phyloP scores from a whole-genome alignment of 2,113 vertebrate genomes.

The Blennius ocellaris region DNA sequence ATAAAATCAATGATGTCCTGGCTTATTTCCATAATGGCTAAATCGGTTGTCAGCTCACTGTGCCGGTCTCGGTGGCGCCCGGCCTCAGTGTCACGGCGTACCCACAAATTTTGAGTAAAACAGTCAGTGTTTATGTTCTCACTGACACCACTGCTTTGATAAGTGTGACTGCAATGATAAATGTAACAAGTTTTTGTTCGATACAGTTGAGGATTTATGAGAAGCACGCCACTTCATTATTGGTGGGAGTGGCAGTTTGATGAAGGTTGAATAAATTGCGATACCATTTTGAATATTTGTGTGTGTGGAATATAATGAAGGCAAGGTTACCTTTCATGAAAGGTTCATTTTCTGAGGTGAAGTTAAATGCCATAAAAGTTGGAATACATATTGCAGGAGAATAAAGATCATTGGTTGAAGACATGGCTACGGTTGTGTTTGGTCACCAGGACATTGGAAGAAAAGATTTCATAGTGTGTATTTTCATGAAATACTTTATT shows the following conservation, averaged over 20 bases:
- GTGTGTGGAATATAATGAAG: neutral
- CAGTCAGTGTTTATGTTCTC: neutral
- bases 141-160: neutral
- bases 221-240: neutral
- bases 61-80: neutral
- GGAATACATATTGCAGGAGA: neutral
- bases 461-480: neutral
- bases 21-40: slow-evolving; percentile 1
- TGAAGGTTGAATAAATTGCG: no score
- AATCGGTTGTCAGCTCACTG: neutral
- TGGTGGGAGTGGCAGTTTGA: neutral
- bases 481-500: neutral
- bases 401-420: neutral
- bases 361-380: neutral
- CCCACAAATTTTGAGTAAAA: neutral
- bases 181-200: neutral
- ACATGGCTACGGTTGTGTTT: neutral
- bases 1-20: neutral
- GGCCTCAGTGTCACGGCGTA: neutral
- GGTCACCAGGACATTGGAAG: neutral
- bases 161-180: neutral
- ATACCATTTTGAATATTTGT: neutral
- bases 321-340: neutral
- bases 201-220: neutral
- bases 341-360: neutral